phyloP scores from a whole-genome alignment of 1,140 invertebrate genomes.

The Drosophila miranda region DNA sequence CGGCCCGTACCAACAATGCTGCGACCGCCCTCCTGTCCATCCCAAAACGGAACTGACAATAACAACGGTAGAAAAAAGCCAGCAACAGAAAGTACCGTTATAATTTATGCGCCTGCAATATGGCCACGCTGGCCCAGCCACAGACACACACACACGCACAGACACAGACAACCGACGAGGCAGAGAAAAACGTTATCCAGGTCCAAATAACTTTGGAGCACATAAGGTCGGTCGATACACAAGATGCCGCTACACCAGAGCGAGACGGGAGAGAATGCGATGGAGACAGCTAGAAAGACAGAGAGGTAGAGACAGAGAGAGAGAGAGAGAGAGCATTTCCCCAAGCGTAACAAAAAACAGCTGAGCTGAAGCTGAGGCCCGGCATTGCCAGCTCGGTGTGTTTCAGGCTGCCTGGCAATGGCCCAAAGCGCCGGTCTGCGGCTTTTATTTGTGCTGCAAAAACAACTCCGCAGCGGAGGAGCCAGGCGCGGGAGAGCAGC shows the following conservation, averaged over 20 bases:
- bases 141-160: slow-evolving; percentile 13
- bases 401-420: slow-evolving; percentile 57
- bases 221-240: slow-evolving; percentile 70
- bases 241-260: slow-evolving; percentile 60
- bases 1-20: slow-evolving; percentile 62
- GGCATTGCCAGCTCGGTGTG: slow-evolving; percentile 51
- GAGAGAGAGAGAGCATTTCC: slow-evolving; percentile 58
- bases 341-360: slow-evolving; percentile 61
- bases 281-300: not conserved
- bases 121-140: slow-evolving; percentile 63
- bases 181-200: slow-evolving; percentile 62
- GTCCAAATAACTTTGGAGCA: slow-evolving; percentile 61
- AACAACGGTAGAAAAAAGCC: slow-evolving; percentile 19
- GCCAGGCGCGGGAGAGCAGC: slow-evolving; percentile 14
- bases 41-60: slow-evolving; percentile 28
- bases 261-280: slow-evolving; percentile 48
- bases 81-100: slow-evolving; percentile 54
- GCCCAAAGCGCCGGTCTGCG: slow-evolving; percentile 73
- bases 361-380: slow-evolving; percentile 44
- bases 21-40: slow-evolving; percentile 16
- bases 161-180: not conserved
- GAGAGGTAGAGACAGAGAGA: slow-evolving; percentile 27
- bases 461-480: slow-evolving; percentile 4
- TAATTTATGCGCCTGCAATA: slow-evolving; percentile 77
- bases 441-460: slow-evolving; percentile 28